Percentiles rank a stretch among this genome's conserved stretches.
Conservation (phyloP, 2,797 vertebrate genomes). For the Semaprochilodus insignis region DNA sequence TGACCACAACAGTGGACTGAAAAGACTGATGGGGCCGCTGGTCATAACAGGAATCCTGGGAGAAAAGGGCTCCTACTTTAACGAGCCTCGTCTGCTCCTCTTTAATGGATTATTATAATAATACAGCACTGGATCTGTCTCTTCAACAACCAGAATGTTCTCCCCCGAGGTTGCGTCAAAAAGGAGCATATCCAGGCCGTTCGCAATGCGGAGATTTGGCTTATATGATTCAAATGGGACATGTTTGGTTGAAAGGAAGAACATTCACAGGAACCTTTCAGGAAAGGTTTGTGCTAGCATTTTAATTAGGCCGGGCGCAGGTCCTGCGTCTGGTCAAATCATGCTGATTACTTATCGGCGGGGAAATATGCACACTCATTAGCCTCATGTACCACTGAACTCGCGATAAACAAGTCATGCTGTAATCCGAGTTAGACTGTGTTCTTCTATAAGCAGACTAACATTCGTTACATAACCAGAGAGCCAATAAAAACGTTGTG, state of each 20-base stretch:
- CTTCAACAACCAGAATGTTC: constrained; percentile 2
- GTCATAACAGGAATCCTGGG: constrained; percentile 15
- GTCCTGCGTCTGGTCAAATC: constrained; percentile 10
- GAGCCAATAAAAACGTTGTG: neutral
- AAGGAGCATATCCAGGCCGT: neutral
- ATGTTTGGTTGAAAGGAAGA: constrained; percentile 22
- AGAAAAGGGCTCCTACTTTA: constrained; percentile 13
- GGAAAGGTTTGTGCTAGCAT: neutral
- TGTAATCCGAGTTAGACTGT: neutral
- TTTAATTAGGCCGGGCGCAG: constrained; percentile 23
- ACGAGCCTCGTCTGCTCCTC: constrained; percentile 20
- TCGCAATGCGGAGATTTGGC: neutral
- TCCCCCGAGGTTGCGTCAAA: neutral
- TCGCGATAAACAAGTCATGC: neutral
- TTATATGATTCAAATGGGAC: neutral
- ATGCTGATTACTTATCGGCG: constrained; percentile 1
- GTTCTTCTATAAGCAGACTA: neutral
- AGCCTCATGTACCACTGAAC: constrained; percentile 1
- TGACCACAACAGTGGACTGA: constrained; percentile 23
- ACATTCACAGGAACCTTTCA: constrained; percentile 24
- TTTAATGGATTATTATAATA: constrained; percentile 36
- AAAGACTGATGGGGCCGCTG: constrained; percentile 34
- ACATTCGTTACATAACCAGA: neutral
- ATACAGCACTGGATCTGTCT: constrained; percentile 25
- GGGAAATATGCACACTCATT: neutral